Base-by-base conservation (phyloP, 2,888 invertebrate species). In the Drosophila flavopinicola region DNA sequence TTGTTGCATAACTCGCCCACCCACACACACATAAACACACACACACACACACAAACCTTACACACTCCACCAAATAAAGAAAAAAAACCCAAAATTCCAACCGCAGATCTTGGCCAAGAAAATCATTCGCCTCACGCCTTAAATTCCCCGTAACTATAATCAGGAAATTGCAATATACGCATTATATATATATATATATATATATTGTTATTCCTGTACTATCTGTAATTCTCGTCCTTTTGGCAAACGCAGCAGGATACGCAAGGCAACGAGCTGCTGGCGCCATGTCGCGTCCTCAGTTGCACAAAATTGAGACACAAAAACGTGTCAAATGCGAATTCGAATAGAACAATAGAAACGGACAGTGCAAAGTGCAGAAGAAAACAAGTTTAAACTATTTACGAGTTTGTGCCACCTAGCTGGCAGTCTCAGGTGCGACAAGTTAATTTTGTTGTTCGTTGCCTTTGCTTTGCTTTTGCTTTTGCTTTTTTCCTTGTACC, bases 171-270 rank as follows among this genome's bases (percentile, higher is more conserved):
- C 41, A 37, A 47, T 45, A 57, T 41, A 66, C 13, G 52, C 15
- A 38, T 11, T 20, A 24, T 51, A 75, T 39, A 48, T 48, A 37
- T n/a, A n/a, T n/a, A n/a, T n/a, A n/a, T n/a, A n/a, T n/a, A n/a
- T n/a, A n/a, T n/a, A n/a, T n/a, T n/a, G 49, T 45, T 47, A 53
- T 66, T 25, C 60, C 37, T 48, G 42, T 30, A 15, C 15, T 23
- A 9, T 11, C 17, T 35, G 48, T 39, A 17, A 53, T 9, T 63
- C 11, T 24, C n/a, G 38, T 45, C 32, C 60, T 60, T 63, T 85
- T 83, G 84, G 86, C 83, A 78, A 69, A 42, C 82, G 39, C 83
- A 82, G 85, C 87, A 78, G 83, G 87, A 69, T 45, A 58, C 33
- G 20, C 20, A 20, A n/a, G n/a, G 49, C 39, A 52, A 17, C 29